Percentiles rank a stretch among this genome's conserved stretches.
Conservation (phyloP, 2,113 vertebrate genomes). For the Mus spicilegus region DNA sequence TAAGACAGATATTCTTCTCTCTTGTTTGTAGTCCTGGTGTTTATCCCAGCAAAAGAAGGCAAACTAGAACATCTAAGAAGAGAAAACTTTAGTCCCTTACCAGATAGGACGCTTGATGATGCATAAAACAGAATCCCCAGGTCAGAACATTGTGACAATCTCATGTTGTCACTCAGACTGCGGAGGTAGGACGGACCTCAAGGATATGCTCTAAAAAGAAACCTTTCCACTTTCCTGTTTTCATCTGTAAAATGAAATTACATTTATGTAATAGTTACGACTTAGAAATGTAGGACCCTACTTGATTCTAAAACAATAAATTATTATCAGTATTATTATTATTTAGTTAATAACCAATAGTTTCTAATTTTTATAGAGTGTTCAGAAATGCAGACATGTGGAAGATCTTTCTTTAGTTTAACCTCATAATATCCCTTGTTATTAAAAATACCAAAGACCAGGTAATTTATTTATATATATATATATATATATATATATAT, state of each 20-base stretch:
- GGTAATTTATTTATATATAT: not conserved
- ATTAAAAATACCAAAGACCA: not conserved
- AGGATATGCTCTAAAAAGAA: not conserved
- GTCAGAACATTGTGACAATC: not conserved
- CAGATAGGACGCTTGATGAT: conserved; percentile 42
- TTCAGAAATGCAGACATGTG: conserved; percentile 8
- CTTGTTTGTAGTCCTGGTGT: not conserved
- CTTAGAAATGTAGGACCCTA: too few relatives aligned
- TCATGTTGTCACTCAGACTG: not conserved
- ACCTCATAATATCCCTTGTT: not conserved
- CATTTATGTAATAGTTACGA: not conserved
- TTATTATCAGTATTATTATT: too few relatives aligned
- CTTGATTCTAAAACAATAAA: too few relatives aligned
- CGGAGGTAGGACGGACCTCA: not conserved
- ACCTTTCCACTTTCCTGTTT: not conserved
- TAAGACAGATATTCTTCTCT: not conserved
- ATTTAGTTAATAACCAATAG: too few relatives aligned
- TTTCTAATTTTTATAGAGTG: not conserved
- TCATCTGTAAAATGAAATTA: conserved; percentile 44
- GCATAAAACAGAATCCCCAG: conserved; percentile 1
- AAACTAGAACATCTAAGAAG: not conserved
- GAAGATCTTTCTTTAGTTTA: not conserved
- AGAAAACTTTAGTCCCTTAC: conserved; percentile 26
- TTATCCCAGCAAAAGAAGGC: not conserved
- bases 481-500: too few relatives aligned